A percentile compares a stretch with the other conserved stretches of the same genome.
These are phyloP conservation scores for Xenops minutus DNA, from an alignment of 2,797 vertebrate genomes.

Conservation along the genomic window DNA sequence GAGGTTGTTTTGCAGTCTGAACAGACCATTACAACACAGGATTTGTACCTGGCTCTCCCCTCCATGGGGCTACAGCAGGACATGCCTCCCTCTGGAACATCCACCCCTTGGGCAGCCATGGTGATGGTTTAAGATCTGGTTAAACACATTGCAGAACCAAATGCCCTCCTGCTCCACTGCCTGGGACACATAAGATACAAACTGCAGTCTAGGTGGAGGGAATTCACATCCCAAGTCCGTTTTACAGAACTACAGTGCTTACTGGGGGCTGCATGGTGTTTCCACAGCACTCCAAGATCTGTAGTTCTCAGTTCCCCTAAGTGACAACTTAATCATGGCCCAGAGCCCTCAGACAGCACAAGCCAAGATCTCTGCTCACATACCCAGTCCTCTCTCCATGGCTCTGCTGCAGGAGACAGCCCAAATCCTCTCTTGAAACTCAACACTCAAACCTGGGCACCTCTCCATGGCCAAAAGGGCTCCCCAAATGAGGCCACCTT, in stretches of 20 bases:
- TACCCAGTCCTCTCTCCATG: not conserved
- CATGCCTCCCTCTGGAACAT: not conserved
- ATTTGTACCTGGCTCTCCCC: not conserved
- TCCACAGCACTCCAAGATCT: not conserved
- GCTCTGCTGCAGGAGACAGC: not conserved
- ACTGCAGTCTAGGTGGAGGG: not conserved
- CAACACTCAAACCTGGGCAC: not conserved
- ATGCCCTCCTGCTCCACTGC: not conserved
- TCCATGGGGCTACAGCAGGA: not conserved
- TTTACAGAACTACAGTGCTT: not conserved
- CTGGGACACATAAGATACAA: not conserved
- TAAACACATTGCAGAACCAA: not conserved
- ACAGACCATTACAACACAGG: not conserved
- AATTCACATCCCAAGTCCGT: not conserved
- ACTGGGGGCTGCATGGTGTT: not conserved
- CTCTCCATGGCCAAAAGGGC: rapidly evolving
- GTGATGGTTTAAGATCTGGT: not conserved
- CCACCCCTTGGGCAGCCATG: not conserved
- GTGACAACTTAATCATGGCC: not conserved
- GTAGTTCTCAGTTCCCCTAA: not conserved
- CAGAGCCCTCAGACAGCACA: not conserved
- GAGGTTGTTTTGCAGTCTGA: not conserved
- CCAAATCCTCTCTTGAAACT: not conserved
- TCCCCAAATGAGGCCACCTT: not conserved
- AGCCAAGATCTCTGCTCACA: not conserved